Evolutionary conservation across 2,888 invertebrate species (phyloP), one percentile per base, ranked within the genome.

Genomic region (Rhogogaster chlorosoma): DNA sequence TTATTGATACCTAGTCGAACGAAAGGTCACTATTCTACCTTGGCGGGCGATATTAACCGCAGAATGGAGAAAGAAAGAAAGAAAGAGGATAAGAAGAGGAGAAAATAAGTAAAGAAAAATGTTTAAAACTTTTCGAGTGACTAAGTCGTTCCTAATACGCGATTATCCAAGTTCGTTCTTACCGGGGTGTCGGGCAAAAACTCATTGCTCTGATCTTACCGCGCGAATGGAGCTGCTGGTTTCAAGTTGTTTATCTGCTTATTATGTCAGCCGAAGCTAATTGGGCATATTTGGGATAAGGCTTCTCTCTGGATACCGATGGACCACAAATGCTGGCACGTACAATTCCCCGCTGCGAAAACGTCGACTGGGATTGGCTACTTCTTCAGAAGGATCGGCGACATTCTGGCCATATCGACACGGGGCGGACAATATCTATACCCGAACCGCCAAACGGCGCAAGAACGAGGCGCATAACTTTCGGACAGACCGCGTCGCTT

Each of bases 201-300:
- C 82, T 87, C 89, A 88, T 88, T 87, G 73, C 89, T 92, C 87
- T 92, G 92, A 92, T 92, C 92, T 92, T 88, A 91, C 92, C 92
- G 92, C 89, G 86, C 77, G 73, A 88, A 87, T 85, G 67, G 88
- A 87, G 87, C 87, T 88, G 87, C 87, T 88, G 88, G 89, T 90
- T 91, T 88, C 85, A 88, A 89, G 90, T 92, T 92, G 90, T 92
- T 92, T 91, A 92, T 92, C 92, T 92, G 92, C 92, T 92, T 93
- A 92, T 93, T 92, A 92, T 92, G 92, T 93, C 92, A 91, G 89
- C 85, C 86, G 84, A 88, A 88, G 91, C 91, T 92, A 92, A 92
- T 93, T 92, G 92, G 93, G 90, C 91, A 91, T 92, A 92, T 92
- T 92, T 89, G 90, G 88, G 88, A 89, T 89, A 88, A 88, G 86